Evolutionary conservation across 2,113 vertebrate species (phyloP).

Genomic region (Eudyptes chrysolophus): DNA sequence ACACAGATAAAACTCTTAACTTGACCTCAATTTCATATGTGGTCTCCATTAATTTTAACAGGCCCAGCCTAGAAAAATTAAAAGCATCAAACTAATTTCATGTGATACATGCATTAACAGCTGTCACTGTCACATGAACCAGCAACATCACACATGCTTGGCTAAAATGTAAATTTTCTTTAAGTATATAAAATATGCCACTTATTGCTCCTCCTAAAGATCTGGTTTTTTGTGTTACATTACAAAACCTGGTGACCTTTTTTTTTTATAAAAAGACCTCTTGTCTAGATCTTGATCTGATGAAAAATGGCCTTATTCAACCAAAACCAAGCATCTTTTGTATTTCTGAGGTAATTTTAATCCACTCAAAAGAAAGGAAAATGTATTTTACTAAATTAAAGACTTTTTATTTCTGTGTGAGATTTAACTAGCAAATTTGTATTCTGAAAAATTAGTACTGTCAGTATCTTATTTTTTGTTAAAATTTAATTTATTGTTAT

Average conservation of each 20-base stretch:
- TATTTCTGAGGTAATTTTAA: not conserved
- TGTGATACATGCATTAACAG: not conserved
- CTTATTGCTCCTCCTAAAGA: not conserved
- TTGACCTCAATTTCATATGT: not conserved
- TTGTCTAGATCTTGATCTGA: not conserved
- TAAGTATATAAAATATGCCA: not conserved
- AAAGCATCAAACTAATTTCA: not conserved
- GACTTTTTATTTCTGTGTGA: not conserved
- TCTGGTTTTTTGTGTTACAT: accelerated
- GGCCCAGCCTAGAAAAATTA: not conserved
- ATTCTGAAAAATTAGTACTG: not conserved
- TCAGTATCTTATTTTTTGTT: not conserved
- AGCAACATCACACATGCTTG: not conserved
- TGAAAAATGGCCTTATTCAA: not conserved
- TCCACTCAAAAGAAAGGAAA: not conserved
- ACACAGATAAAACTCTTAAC: not conserved
- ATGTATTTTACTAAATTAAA: not conserved
- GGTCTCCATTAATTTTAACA: not conserved
- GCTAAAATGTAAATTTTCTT: not conserved
- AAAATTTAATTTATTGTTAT: not conserved
- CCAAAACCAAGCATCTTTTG: not conserved
- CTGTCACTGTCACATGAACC: not conserved
- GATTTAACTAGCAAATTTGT: not conserved
- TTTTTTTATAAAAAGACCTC: not conserved
- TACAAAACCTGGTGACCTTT: not conserved